A percentile compares a stretch with the other conserved stretches of the same genome.
These are phyloP conservation scores for Albula goreensis DNA, from an alignment of 2,113 vertebrate genomes.

Conservation along the genomic window DNA sequence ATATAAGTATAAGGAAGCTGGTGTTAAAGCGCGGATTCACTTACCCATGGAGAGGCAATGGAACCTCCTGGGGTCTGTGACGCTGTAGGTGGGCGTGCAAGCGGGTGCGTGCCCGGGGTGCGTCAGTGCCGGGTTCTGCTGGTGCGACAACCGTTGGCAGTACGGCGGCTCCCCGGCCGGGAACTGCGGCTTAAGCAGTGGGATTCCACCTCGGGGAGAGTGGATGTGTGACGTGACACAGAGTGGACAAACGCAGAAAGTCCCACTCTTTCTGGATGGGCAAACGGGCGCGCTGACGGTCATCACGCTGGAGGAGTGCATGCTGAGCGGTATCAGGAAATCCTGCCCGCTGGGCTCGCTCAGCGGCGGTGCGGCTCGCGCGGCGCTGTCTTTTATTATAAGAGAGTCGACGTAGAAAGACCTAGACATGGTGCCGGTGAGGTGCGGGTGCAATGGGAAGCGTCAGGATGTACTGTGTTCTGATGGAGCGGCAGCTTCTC, in stretches of 20 bases:
- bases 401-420: slow-evolving; percentile 98
- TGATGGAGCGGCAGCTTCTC: slow-evolving; percentile 56
- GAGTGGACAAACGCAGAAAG: slow-evolving; percentile 93
- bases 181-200: slow-evolving; percentile 87
- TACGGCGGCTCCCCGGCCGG: slow-evolving; percentile 77
- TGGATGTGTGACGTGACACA: slow-evolving; percentile 96
- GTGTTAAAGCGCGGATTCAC: slow-evolving; percentile 31
- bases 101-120: slow-evolving; percentile 85
- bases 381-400: slow-evolving; percentile 90
- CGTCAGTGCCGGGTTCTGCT: slow-evolving; percentile 71
- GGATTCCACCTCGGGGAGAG: slow-evolving; percentile 76
- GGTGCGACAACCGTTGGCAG: slow-evolving; percentile 81
- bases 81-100: slow-evolving; percentile 87
- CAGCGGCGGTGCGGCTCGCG: slow-evolving; percentile 70
- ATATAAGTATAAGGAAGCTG: no score
- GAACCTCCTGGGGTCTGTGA: slow-evolving; percentile 90
- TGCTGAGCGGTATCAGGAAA: slow-evolving; percentile 89
- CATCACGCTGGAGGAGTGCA: slow-evolving; percentile 90
- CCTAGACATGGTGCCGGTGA: slow-evolving; percentile 82
- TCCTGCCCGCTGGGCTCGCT: slow-evolving; percentile 81
- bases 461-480: slow-evolving; percentile 14
- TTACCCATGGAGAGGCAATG: slow-evolving; percentile 95
- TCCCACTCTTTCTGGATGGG: slow-evolving; percentile 86
- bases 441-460: slow-evolving; percentile 27
- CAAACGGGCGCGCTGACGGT: slow-evolving; percentile 82